A percentile compares a stretch with the other conserved stretches of the same genome.
Conservation (phyloP, 2,113 vertebrate species). For the Bolborhynchus lineola region DNA sequence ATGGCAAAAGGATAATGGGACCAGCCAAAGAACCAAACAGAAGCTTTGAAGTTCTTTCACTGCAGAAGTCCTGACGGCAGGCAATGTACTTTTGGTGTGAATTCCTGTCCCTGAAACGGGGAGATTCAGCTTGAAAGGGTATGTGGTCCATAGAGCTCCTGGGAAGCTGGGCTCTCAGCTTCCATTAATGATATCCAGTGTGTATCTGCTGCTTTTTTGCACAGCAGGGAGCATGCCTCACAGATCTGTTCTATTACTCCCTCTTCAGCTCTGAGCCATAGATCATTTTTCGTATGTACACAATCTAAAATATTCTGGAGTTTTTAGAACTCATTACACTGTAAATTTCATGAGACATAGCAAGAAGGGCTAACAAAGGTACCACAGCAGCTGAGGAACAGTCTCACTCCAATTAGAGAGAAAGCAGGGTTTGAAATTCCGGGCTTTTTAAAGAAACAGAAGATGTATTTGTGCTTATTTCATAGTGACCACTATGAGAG, state of each 20-base stretch:
- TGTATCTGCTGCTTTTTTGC: not conserved
- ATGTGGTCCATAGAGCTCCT: not conserved
- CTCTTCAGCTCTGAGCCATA: not conserved
- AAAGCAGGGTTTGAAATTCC: not conserved
- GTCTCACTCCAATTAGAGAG: not conserved
- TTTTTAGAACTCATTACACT: not conserved
- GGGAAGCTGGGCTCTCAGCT: not conserved
- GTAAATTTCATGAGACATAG: not conserved
- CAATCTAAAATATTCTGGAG: not conserved
- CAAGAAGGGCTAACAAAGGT: not conserved
- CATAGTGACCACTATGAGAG: not conserved
- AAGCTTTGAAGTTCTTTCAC: not conserved
- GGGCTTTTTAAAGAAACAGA: not conserved
- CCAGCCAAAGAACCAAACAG: not conserved
- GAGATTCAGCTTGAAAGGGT: not conserved
- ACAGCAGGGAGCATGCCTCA: not conserved
- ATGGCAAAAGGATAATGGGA: not conserved
- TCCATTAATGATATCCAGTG: not conserved
- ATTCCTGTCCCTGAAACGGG: not conserved
- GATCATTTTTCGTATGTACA: not conserved
- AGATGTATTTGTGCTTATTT: not conserved
- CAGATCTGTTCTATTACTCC: not conserved
- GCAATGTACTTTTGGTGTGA: not conserved
- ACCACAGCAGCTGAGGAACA: not conserved
- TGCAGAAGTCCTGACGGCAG: rapidly evolving